A percentile compares a stretch with the other conserved stretches of the same genome.
These are phyloP conservation scores for Heterodera schachtii DNA, from an alignment of 1,140 invertebrate genomes.

Conservation along the genomic window DNA sequence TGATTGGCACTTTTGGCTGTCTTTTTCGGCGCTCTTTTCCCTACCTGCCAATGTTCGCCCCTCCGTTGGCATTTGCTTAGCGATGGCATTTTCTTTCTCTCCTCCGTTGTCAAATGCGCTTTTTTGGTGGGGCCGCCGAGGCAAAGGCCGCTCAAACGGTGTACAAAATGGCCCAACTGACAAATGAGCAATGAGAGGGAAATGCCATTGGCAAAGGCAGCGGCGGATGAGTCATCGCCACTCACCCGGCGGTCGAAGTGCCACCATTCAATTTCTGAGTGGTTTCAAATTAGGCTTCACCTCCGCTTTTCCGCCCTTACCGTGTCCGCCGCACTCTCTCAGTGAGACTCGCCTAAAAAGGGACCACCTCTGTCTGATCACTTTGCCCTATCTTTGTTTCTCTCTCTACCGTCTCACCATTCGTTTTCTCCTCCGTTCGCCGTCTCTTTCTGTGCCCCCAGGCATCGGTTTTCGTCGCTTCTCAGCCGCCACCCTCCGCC, in stretches of 20 bases:
- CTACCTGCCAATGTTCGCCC: conserved; percentile 28
- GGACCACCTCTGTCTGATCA: neutral
- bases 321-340: conserved; percentile 54
- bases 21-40: neutral
- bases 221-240: too few relatives aligned
- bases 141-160: conserved; percentile 47
- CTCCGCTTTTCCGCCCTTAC: conserved; percentile 23
- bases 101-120: neutral
- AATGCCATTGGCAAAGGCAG: too few relatives aligned
- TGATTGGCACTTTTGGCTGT: too few relatives aligned
- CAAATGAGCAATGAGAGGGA: neutral
- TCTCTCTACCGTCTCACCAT: neutral
- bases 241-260: conserved; percentile 6
- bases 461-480: conserved; percentile 53
- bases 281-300: neutral
- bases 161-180: conserved; percentile 39
- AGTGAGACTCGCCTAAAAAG: conserved; percentile 45
- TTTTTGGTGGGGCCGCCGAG: conserved; percentile 49
- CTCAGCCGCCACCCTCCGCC: conserved; percentile 27
- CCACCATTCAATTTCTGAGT: conserved; percentile 26
- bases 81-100: conserved; percentile 38
- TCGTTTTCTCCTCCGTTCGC: neutral
- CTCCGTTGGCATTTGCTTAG: conserved; percentile 37
- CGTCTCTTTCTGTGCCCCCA: conserved; percentile 40
- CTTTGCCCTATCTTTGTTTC: neutral